Evolutionary conservation across 2,888 invertebrate genomes (phyloP).

Genomic region (Microplitis manilae): DNA sequence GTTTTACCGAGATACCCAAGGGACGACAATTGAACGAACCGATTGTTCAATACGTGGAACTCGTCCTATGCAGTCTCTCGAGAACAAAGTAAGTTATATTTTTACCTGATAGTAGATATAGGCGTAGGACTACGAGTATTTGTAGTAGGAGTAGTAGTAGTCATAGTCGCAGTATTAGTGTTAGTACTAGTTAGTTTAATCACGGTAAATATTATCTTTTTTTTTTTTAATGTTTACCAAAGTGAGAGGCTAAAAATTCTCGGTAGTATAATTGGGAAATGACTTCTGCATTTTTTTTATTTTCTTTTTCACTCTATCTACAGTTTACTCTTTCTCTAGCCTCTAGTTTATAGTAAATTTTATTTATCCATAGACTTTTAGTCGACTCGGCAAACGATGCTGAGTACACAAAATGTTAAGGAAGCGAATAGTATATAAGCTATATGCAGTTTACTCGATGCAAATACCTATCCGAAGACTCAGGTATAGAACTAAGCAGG

Average conservation of each 20-base stretch:
- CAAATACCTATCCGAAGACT: constrained; percentile 52
- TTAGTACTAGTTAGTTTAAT: background rate
- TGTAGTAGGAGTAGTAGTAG: background rate
- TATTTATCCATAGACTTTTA: background rate
- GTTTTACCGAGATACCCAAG: constrained; percentile 75
- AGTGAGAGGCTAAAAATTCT: background rate
- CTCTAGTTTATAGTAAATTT: background rate
- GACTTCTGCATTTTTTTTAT: constrained; percentile 29
- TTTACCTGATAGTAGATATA: background rate
- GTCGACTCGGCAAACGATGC: background rate
- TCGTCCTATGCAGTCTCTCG: constrained; percentile 64
- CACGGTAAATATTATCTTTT: background rate
- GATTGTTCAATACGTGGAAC: constrained; percentile 67
- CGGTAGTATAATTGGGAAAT: background rate
- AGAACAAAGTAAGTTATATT: constrained; percentile 62
- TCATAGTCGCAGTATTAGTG: background rate
- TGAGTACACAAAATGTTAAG: background rate
- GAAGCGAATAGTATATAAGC: constrained; percentile 31
- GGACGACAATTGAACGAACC: constrained; percentile 74
- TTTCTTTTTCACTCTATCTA: background rate
- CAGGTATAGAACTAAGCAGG: constrained; percentile 52
- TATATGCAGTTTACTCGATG: constrained; percentile 57
- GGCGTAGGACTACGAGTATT: background rate
- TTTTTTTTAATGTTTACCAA: background rate
- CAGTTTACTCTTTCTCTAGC: background rate